A percentile compares a stretch with the other conserved stretches of the same genome.
phyloP scores from a whole-genome alignment of 2,113 vertebrate species.

The Australoheros scitulus region DNA sequence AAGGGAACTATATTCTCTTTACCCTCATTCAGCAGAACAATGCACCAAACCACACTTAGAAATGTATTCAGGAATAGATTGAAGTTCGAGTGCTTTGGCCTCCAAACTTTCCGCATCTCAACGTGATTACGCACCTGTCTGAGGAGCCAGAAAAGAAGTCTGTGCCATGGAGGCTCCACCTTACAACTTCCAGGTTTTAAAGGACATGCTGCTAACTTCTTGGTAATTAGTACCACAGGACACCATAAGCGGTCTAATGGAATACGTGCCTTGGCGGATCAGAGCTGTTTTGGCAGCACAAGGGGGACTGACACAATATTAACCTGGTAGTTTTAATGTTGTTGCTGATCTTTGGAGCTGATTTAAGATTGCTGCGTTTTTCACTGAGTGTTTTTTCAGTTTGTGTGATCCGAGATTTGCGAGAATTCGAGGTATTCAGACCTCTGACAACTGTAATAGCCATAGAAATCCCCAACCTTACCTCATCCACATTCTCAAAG shows the following conservation, averaged over 20 bases:
- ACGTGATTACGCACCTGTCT: too few relatives aligned
- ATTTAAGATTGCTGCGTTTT: not conserved
- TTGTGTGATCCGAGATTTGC: not conserved
- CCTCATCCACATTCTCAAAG: slow-evolving; percentile 99
- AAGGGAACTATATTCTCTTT: fast-evolving
- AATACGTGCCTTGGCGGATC: not conserved
- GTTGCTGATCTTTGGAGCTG: not conserved
- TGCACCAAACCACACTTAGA: fast-evolving
- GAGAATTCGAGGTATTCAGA: not conserved
- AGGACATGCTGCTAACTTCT: not conserved
- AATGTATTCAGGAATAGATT: not conserved
- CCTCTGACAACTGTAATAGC: not conserved
- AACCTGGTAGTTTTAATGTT: not conserved
- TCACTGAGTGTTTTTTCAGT: too few relatives aligned
- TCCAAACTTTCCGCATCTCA: not conserved
- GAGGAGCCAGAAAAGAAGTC: too few relatives aligned
- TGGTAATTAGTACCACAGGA: not conserved
- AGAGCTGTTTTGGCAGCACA: not conserved
- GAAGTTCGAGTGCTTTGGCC: not conserved
- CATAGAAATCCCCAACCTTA: slow-evolving; percentile 62
- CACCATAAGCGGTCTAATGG: not conserved
- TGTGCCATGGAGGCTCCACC: too few relatives aligned
- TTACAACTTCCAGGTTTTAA: not conserved
- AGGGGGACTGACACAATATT: not conserved
- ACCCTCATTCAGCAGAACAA: not conserved